Conservation (phyloP, 1,140 invertebrate genomes). For the Sogatella furcifera region DNA sequence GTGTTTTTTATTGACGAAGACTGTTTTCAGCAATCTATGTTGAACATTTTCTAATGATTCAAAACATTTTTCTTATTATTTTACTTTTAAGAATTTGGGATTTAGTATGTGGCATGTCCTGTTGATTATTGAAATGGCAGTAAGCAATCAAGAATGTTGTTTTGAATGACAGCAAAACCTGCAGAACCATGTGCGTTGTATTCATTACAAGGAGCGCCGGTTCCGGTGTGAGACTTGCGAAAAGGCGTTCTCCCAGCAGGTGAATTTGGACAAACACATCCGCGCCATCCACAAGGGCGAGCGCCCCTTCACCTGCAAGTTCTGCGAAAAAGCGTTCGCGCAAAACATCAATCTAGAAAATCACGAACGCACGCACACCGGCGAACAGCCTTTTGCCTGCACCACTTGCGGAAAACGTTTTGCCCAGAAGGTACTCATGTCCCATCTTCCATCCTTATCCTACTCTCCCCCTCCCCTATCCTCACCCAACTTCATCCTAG, state of each 20-base stretch:
- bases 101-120: no score
- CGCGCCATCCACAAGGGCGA: slow-evolving; percentile 34
- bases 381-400: slow-evolving; percentile 37
- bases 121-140: no score
- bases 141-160: no score
- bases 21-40: no score
- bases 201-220: slow-evolving; percentile 34
- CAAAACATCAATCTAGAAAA: slow-evolving; percentile 25
- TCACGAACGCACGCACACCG: slow-evolving; percentile 32
- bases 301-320: slow-evolving; percentile 29
- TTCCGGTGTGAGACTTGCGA: slow-evolving; percentile 30
- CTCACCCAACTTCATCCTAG: no score
- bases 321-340: slow-evolving; percentile 33
- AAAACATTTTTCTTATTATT: no score
- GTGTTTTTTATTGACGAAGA: no score
- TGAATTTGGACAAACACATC: neutral
- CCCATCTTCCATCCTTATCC: neutral
- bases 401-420: slow-evolving; percentile 18
- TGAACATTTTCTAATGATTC: no score
- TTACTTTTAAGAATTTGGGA: no score
- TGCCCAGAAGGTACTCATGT: slow-evolving; percentile 9
- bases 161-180: slow-evolving; percentile 20
- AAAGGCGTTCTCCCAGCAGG: slow-evolving; percentile 31
- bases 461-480: no score
- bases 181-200: slow-evolving; percentile 23